A percentile compares a stretch with the other conserved stretches of the same genome.
phyloP scores from a whole-genome alignment of 2,888 invertebrate species.

The Pharmacophagus antenor region DNA sequence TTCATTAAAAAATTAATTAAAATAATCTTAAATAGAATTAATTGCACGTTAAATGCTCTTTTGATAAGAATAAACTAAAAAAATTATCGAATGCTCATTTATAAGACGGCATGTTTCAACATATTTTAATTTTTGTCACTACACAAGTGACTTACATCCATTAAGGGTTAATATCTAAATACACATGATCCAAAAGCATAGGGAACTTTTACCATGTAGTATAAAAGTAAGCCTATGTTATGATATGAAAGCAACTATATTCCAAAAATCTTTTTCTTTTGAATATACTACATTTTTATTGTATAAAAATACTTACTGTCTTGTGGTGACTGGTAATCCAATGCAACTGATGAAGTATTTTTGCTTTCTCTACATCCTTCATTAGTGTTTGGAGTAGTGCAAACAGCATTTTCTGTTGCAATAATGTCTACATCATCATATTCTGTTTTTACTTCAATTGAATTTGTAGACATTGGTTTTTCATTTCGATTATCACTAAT shows the following conservation, averaged over 20 bases:
- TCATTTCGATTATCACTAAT: conserved; percentile 53
- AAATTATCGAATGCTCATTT: too few relatives aligned
- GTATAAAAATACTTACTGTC: conserved; percentile 67
- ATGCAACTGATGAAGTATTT: conserved; percentile 52
- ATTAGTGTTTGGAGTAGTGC: conserved; percentile 62
- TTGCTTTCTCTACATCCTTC: conserved; percentile 60
- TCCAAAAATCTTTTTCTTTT: background rate
- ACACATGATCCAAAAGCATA: background rate
- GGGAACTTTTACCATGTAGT: background rate
- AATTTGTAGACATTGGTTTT: conserved; percentile 45
- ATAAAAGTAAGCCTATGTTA: background rate
- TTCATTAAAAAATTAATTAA: too few relatives aligned
- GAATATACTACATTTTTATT: background rate
- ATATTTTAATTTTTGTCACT: too few relatives aligned
- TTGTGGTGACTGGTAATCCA: conserved; percentile 71
- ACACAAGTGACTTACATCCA: too few relatives aligned
- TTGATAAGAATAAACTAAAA: background rate
- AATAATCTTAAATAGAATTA: too few relatives aligned
- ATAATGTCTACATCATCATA: conserved; percentile 74
- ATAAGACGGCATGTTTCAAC: too few relatives aligned
- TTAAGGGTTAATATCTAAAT: background rate
- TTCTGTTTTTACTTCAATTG: conserved; percentile 68
- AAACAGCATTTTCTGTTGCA: conserved; percentile 69
- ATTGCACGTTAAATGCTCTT: background rate
- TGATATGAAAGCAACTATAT: background rate